Evolutionary conservation across 2,113 vertebrate species (phyloP), one percentile per base, ranked within the genome.

Genomic region (Chrysemys picta): DNA sequence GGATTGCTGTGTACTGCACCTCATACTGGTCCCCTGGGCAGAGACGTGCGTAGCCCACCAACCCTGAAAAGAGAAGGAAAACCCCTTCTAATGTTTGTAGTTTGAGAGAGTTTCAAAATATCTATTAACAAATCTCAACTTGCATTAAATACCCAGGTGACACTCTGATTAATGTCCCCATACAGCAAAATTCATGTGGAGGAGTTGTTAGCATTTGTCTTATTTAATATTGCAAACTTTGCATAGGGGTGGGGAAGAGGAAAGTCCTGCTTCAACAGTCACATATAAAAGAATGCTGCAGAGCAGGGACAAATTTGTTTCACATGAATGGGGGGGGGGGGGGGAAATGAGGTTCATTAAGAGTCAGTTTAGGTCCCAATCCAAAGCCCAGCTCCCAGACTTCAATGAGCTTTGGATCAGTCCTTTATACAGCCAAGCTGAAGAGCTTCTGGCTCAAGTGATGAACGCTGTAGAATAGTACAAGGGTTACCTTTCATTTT

Each of bases 11-110:
- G 35, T 96, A 97, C 97, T 88, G 87, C 96, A 99, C 99, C 99
- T 99, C 99, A 25, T 99, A 99, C 69, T 99, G 99, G 98, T 99
- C 99, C 94, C 99, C 99, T 0, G 99, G 99, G 92, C 99, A 99
- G 83, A 99, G 99, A 6, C 99, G 99, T 49, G 99, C 99, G 17
- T 99, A 99, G 78, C 99, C 99, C 88, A 99, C 99, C 97, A 99
- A 97, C 75, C 99, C 99, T 99, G 97, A 4, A 96, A 97, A 96
- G 91, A 90, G 89, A 98, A 98, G 95, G 89, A 91, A 92, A 81
- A 94, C 1, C 24, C n/a, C 75, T 80, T 69, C 3, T 53, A 80
- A 4, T 56, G 91, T 45, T 21, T 88, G 62, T 0, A 11, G 13
- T 17, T 35, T 91, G 24, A 80, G 57, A 69, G 59, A 84, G 52